Evolutionary conservation across 2,113 vertebrate species (phyloP).

Genomic region (Passer domesticus): DNA sequence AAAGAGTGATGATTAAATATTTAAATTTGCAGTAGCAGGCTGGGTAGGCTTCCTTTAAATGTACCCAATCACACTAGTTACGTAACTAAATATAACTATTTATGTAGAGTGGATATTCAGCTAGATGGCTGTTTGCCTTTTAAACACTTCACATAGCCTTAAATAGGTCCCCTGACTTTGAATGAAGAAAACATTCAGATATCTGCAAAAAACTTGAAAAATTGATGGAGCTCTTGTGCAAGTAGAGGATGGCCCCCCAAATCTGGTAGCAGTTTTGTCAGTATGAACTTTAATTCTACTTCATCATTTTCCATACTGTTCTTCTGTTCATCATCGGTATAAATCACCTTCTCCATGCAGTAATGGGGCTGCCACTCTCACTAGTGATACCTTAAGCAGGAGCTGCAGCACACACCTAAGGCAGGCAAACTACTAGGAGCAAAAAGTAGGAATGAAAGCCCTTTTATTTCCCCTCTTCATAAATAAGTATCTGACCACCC

Average conservation of each 20-base stretch:
- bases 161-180: background rate
- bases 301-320: background rate
- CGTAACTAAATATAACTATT: background rate
- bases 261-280: background rate
- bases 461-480: background rate
- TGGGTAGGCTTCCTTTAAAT: background rate
- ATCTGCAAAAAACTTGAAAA: background rate
- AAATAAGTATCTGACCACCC: background rate
- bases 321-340: background rate
- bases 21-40: background rate
- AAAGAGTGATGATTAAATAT: background rate
- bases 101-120: background rate
- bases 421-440: background rate
- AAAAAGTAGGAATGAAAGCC: background rate
- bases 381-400: background rate
- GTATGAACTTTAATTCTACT: background rate
- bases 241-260: background rate
- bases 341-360: background rate
- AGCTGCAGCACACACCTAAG: background rate
- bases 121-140: background rate
- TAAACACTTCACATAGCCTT: background rate
- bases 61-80: background rate
- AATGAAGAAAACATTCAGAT: background rate
- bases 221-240: background rate
- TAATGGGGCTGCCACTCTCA: fast-evolving